phyloP scores from a whole-genome alignment of 2,113 vertebrate genomes.

The Brachypteracias leptosomus region DNA sequence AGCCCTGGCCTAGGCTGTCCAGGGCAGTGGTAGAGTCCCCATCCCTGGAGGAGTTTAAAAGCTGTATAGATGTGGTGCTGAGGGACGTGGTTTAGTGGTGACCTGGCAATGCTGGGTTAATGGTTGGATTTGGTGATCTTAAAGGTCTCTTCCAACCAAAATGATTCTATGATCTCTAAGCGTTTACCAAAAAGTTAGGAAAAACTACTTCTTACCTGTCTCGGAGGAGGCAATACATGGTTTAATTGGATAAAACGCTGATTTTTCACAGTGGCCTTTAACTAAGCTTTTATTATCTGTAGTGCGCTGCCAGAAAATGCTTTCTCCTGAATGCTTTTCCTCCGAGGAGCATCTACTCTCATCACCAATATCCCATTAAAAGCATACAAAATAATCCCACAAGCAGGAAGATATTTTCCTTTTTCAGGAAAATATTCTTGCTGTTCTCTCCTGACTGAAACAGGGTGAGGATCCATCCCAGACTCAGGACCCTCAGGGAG shows the following conservation, averaged over 20 bases:
- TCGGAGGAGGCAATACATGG: background rate
- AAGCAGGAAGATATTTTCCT: background rate
- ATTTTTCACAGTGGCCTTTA: background rate
- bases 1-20: too few species aligned
- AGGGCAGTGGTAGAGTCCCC: too few species aligned
- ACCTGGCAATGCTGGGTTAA: too few species aligned
- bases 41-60: too few species aligned
- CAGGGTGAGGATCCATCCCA: background rate
- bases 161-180: background rate
- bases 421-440: background rate
- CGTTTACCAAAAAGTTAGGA: background rate
- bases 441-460: background rate
- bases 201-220: background rate
- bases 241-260: background rate
- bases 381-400: background rate
- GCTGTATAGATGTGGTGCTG: too few species aligned
- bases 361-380: background rate
- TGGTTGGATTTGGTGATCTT: background rate
- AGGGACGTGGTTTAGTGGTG: too few species aligned
- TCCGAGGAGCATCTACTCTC: background rate
- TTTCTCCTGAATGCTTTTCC: background rate
- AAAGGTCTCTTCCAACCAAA: background rate
- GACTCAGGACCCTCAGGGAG: background rate
- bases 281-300: background rate
- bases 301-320: background rate